These are phyloP conservation scores for Eubucco bourcierii DNA, from an alignment of 2,113 vertebrate species.

Conservation along the genomic window DNA sequence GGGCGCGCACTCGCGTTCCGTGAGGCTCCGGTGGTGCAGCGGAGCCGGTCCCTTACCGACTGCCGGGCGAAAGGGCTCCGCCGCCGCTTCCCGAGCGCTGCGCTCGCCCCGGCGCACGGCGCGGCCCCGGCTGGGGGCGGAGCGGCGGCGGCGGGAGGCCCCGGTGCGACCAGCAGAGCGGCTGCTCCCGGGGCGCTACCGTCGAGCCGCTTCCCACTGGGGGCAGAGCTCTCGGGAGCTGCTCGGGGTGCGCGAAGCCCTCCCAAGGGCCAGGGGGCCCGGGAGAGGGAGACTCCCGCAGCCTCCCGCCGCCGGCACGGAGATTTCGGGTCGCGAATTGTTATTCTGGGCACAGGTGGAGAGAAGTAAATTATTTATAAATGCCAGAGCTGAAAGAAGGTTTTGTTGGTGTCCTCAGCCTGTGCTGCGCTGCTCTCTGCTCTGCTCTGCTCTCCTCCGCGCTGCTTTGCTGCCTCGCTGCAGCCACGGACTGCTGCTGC, in stretches of 20 bases:
- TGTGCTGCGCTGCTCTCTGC: no score
- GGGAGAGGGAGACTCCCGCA: background rate
- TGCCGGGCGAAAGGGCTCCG: background rate
- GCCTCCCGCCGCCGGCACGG: background rate
- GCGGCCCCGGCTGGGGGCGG: background rate
- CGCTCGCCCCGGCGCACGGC: background rate
- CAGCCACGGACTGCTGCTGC: background rate
- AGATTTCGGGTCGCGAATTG: background rate
- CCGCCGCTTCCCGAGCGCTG: background rate
- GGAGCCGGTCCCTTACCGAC: background rate
- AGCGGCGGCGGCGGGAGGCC: background rate
- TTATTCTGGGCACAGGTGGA: conserved; percentile 36
- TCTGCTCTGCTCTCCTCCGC: no score
- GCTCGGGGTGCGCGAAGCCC: background rate
- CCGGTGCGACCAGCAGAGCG: background rate
- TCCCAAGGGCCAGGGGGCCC: background rate
- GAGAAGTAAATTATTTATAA: conserved; percentile 33
- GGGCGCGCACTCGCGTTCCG: background rate
- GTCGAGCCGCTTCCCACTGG: background rate
- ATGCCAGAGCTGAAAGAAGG: background rate
- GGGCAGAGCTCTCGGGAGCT: conserved; percentile 15
- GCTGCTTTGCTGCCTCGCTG: background rate
- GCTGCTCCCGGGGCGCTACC: background rate
- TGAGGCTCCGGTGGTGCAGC: background rate
- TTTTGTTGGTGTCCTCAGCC: background rate